Evolutionary conservation across 2,797 vertebrate genomes (phyloP), one percentile per base, ranked within the genome.

Genomic region (Glossophaga mutica): DNA sequence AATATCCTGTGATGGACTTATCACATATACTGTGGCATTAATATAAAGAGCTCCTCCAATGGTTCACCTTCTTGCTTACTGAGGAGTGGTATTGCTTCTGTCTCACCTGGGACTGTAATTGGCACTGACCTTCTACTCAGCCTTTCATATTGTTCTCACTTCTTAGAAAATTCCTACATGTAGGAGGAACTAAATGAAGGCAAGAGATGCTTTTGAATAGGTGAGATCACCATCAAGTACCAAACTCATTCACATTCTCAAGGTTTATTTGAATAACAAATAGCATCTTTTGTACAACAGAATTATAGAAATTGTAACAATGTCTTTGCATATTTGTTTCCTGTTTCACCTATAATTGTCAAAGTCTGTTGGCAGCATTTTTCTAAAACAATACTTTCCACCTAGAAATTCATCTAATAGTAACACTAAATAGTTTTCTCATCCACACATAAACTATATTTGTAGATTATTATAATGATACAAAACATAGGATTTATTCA

Each of bases 91-190:
- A 59, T 59, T 85, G 44, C 89, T 55, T 93, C 70, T 52, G n/a
- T 94, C 34, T 89, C 59, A 81, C 1, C 34, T 90, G 74, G 29
- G 15, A 39, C 19, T 52, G 16, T 94, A 95, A 95, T 62, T 95
- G 93, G 55, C n/a, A 74, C 18, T 94, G 22, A 82, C 19, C 26
- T 26, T 87, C 1, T 14, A 73, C 26, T 87, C 55, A 81, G 42
- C 21, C 37, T 89, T 92, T 92, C 42, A 62, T 83, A 94, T 50
- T 42, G 57, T 16, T 70, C 44, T 3, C 67, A 68, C 22, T 87
- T 91, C 48, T 55, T 29, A 90, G 44, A 78, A 96, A 79, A 91
- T 46, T 70, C 5, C 77, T 73, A 84, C 90, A 3, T 3, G 22
- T 15, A 37, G 19, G 15, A 81, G 19, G 18, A 79, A 12, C 44